Base-by-base conservation (phyloP, 2,797 vertebrate genomes). In the Hypotaenidia philippensis region DNA sequence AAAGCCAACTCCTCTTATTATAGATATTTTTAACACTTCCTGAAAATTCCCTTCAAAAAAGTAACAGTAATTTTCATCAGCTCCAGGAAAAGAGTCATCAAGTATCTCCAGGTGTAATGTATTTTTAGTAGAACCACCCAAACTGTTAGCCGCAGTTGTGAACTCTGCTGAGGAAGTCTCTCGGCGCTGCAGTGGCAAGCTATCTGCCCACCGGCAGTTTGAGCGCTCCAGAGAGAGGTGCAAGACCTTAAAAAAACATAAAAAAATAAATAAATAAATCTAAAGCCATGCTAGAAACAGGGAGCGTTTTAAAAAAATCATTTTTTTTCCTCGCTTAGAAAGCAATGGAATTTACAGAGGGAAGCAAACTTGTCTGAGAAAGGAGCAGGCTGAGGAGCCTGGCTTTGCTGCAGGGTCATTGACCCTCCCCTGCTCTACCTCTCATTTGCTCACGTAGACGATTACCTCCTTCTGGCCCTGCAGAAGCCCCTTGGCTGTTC, bases 1-100 rank as follows among this genome's bases (percentile, higher is more conserved):
- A 82, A 76, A 95, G 68, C 59, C 63, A 61, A 21, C 70, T 91
- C 41, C 84, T 94, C 93, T 93, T 89, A 64, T 89, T 95, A 88
- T 76, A 92, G 92, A 81, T 87, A 84, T 13, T 18, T 90, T 96
- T 96, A 96, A 97, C 92, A 94, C 93, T 96, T 91, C 61, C 91
- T 93, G 89, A 94, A 97, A 91, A 90, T 93, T 94, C 85, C 82
- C 77, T 95, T 94, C 89, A 92, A 87, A 95, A 87, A 96, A 93
- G 83, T 93, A 97, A 89, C 92, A 93, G 93, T 89, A 76, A 97
- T 96, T 96, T 96, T 96, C 85, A 84, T 93, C 95, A 94, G 88
- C 45, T 96, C 87, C 18, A 16, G 89, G 68, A 92, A 93, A 83
- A 94, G 94, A 94, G 81, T 92, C 90, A 97, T 96, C 92, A 92